Conservation (phyloP, 2,888 invertebrate genomes). For the Hartigia nigra region DNA sequence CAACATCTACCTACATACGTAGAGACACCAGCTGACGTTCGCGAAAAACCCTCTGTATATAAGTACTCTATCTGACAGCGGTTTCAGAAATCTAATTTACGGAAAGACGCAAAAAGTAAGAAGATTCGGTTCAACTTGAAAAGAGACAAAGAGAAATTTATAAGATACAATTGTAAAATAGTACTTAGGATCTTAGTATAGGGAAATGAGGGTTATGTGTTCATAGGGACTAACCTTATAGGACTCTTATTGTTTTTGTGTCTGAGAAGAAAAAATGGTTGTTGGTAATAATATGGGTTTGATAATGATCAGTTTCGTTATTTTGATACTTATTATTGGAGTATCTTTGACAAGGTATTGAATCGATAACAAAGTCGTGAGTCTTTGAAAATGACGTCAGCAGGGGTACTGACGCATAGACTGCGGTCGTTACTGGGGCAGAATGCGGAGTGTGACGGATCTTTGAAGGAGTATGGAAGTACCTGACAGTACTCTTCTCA, state of each 20-base stretch:
- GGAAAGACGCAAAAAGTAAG: conserved; percentile 2
- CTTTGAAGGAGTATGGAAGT: neutral
- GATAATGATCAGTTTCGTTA: neutral
- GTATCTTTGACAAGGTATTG: neutral
- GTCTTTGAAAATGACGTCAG: neutral
- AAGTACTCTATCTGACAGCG: conserved; percentile 19
- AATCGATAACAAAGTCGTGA: neutral
- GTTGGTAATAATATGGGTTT: neutral
- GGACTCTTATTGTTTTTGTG: neutral
- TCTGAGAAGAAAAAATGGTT: neutral
- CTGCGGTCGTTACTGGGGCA: neutral
- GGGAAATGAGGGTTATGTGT: neutral
- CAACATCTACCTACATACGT: neutral
- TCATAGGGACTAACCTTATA: neutral
- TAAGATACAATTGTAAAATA: neutral
- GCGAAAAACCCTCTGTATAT: conserved; percentile 48
- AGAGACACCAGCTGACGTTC: conserved; percentile 51
- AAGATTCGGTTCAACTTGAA: neutral
- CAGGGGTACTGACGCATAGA: neutral
- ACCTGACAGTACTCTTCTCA: conserved; percentile 19
- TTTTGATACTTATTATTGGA: neutral
- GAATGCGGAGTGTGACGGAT: neutral
- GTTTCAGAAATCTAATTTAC: conserved; percentile 52
- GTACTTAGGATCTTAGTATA: neutral
- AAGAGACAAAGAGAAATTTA: neutral